A percentile compares a stretch with the other conserved stretches of the same genome.
phyloP scores from a whole-genome alignment of 2,113 vertebrate genomes.

The Sebastes fasciatus region DNA sequence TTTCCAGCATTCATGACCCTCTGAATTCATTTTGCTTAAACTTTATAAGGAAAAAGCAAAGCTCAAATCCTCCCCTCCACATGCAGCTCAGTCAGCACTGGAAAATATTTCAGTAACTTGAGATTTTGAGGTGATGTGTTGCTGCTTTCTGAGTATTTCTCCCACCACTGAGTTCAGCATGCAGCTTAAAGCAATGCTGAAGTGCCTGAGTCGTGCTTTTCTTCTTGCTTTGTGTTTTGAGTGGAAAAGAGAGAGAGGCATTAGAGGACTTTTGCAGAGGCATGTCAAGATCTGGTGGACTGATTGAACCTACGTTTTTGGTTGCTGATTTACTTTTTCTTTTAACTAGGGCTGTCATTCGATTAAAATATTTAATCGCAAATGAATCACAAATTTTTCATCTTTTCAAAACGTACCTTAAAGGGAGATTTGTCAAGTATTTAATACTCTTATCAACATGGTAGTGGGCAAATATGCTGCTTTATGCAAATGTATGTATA shows the following conservation, averaged over 20 bases:
- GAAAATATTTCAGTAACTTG: background rate
- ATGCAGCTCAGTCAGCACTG: background rate
- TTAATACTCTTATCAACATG: too few species aligned
- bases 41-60: background rate
- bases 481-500: too few species aligned
- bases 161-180: background rate
- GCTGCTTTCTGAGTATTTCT: background rate
- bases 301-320: background rate
- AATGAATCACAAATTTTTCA: too few species aligned
- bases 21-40: background rate
- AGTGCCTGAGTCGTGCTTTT: conserved; percentile 9
- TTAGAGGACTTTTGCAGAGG: too few species aligned
- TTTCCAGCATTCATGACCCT: background rate
- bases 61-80: background rate
- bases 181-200: background rate
- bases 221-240: background rate
- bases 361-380: too few species aligned
- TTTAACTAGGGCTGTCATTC: too few species aligned
- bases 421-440: too few species aligned
- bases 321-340: too few species aligned
- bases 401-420: too few species aligned
- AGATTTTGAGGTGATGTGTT: background rate
- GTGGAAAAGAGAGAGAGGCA: background rate
- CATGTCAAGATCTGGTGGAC: background rate
- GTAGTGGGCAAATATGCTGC: too few species aligned